A percentile compares a stretch with the other conserved stretches of the same genome.
Evolutionary conservation across 2,888 invertebrate species (phyloP).

Genomic region (Linnaemya tessellans): DNA sequence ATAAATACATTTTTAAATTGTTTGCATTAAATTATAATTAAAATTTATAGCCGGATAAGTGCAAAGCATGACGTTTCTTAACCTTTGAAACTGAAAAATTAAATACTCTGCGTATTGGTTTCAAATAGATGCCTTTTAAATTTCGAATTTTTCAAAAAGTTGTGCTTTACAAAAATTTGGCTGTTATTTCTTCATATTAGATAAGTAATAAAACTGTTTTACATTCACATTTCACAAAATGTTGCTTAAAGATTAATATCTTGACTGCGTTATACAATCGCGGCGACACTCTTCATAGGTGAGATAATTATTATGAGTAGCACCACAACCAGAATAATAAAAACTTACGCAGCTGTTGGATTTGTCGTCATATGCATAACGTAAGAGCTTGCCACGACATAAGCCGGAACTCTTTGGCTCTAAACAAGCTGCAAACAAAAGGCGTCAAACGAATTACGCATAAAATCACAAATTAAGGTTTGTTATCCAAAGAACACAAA

Average conservation of each 20-base stretch:
- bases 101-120: background rate
- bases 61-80: background rate
- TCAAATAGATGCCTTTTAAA: background rate
- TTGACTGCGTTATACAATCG: slow-evolving; percentile 78
- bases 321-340: slow-evolving; percentile 79
- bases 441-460: background rate
- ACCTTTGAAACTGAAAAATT: background rate
- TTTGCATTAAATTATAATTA: background rate
- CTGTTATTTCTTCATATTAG: background rate
- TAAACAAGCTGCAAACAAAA: slow-evolving; percentile 75
- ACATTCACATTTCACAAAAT: background rate
- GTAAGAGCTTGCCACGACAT: slow-evolving; percentile 77
- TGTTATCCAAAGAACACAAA: background rate
- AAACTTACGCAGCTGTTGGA: slow-evolving; percentile 79
- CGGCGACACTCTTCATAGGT: slow-evolving; percentile 80
- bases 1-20: background rate
- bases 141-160: background rate
- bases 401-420: slow-evolving; percentile 77
- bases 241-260: slow-evolving; percentile 74
- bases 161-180: background rate
- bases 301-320: slow-evolving; percentile 78
- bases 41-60: background rate
- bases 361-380: slow-evolving; percentile 78
- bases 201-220: background rate
- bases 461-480: background rate